Base-by-base conservation (phyloP, 2,888 invertebrate species). In the Hirtodrosophila duncani region DNA sequence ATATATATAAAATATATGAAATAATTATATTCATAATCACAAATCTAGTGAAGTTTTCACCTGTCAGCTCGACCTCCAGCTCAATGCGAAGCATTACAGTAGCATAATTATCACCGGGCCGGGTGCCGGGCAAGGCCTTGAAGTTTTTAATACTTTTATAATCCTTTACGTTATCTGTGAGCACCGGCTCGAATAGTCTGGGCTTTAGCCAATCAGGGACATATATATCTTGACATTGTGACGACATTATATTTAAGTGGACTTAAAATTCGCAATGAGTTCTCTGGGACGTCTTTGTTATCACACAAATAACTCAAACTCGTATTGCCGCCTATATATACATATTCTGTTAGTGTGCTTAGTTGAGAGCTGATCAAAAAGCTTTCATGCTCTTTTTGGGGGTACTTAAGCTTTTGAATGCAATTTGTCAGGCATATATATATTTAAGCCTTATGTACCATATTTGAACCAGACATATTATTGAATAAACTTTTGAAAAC, bases 51-150 rank as follows among this genome's bases (percentile, higher is more conserved):
- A 18, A 29, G 3, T 2, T 3, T n/a, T 1, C 8, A 81, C 83
- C 70, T 23, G 48, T 49, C 2, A 83, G 41, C 18, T 81, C 61
- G 1, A 84, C 33, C 3, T 74, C 75, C 2, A 84, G 45, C 18
- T 62, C 51, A 5, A 81, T 30, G n/a, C 84, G 65, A 2, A 81
- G 33, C 78, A 85, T 79, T 2, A 78, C 21, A 0, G 83, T 82
- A 5, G 75, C 66, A 52, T 80, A 85, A 44, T 85, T 84, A 41
- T 84, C 83, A 1, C 83, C 84, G 0, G 74, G 62, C 3, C 55
- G 58, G 10, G 71, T 63, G 1, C 79, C 83, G 2, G 67, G 63
- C 6, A 29, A 44, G 0, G 63, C 63, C 5, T 59, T 68, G 34
- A 83, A 81, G 2, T 48, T 45, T n/a, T 36, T 52, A 1, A 68